Base-by-base conservation (phyloP, 1,140 invertebrate genomes). In the Palaemon carinicauda region DNA sequence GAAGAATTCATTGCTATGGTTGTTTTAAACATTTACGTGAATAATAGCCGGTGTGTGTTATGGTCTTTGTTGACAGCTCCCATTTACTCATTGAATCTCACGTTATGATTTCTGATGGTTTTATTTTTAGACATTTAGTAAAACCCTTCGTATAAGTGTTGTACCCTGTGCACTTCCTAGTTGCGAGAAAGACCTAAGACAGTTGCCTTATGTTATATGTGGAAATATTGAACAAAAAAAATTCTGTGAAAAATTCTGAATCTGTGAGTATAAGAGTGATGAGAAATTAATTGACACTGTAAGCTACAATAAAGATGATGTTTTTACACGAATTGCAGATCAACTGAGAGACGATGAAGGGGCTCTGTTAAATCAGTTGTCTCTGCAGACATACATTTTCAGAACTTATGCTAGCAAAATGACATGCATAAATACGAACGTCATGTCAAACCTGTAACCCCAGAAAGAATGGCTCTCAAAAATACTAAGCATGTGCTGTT, bases 301-400 rank as follows among this genome's bases (percentile, higher is more conserved):
- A 51, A 78, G 24, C n/a, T n/a, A n/a, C n/a, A n/a, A n/a, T n/a
- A n/a, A n/a, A n/a, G 41, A 78, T 9, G 41, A 41, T 78, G 41
- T 51, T 51, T 78, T 50, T 41, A 75, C 14, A 12, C 12, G 73
- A 15, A 75, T 75, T 51, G 75, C 75, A 78, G 75, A 51, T 51
- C 75, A 51, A 51, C n/a, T 78, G 29, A 50, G 29, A 51, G 41
- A 78, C 29, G n/a, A 41, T 9, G 41, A 50, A 51, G 75, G 33
- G 10, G n/a, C 19, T 78, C n/a, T 50, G 33, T n/a, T n/a, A n/a
- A n/a, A n/a, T n/a, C n/a, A n/a, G n/a, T n/a, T n/a, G n/a, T n/a
- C n/a, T n/a, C n/a, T 78, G 75, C 75, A 14, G 75, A 78, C 53
- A 5, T 78, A 9, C 53, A 78, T 78, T 78, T 17, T 51, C 75